Base-by-base conservation (phyloP, 2,888 invertebrate species). In the Agrotis ipsilon region DNA sequence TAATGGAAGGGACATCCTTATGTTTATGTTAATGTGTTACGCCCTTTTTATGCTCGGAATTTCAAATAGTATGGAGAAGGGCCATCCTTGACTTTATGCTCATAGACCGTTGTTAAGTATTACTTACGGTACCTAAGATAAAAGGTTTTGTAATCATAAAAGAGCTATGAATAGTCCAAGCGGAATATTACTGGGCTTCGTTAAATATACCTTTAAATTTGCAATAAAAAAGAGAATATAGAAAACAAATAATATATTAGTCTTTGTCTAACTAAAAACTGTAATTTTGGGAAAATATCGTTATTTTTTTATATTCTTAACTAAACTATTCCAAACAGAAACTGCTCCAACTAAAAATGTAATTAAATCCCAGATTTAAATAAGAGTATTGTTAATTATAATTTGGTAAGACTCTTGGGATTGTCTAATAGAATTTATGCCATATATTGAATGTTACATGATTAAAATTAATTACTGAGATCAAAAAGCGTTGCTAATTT, bases 1-100 rank as follows among this genome's bases (percentile, higher is more conserved):
- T 75, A 80, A 71, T 67, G 45, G 52, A 79, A 7, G 18, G 55
- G 48, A 63, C 51, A 52, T 65, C 45, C 27, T 51, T 76, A 76
- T 75, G 75, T 78, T 79, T 79, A 75, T 80, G 78, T 62, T 71
- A 80, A 78, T 80, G 63, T 75, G 71, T 64, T 67, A 68, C 67
- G 76, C 80, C 78, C 66, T 66, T 79, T 79, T 65, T 68, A 61
- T 80, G 76, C 11, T 62, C 48, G 7, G 67, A 72, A 72, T 79
- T 68, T 72, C 9, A 80, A 80, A 51, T 52, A 21, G 63, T 55
- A 48, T 46, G 54, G 55, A 52, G 68, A 54, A 46, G 19, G 58
- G 58, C 4, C 55, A 18, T 21, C 48, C 54, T 69, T 65, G 46
- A 46, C 16, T 19, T 52, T 49, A 43, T 45, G 11, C 19, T 39